Evolutionary conservation across 1,140 invertebrate species (phyloP).

Genomic region (Nylanderia fulva): DNA sequence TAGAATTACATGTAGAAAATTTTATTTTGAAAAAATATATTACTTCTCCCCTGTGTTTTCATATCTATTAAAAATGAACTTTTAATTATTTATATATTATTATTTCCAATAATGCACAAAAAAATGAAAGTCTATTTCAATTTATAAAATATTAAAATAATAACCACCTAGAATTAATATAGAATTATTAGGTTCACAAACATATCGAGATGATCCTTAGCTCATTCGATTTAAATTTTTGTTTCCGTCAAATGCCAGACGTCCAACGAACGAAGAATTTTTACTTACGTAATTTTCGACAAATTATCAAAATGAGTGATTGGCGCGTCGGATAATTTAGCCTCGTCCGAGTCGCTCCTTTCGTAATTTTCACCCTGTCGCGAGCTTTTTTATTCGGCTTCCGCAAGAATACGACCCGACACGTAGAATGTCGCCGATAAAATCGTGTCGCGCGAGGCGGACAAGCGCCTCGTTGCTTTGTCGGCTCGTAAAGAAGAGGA

Average conservation of each 20-base stretch:
- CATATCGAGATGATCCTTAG: too few species aligned
- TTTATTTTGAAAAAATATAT: too few species aligned
- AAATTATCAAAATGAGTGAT: slow-evolving; percentile 9
- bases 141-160: too few species aligned
- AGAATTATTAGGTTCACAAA: too few species aligned
- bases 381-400: slow-evolving; percentile 16
- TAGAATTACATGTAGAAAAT: too few species aligned
- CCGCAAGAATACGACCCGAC: neutral
- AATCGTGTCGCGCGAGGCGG: slow-evolving; percentile 28
- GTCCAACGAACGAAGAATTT: neutral
- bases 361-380: slow-evolving; percentile 1
- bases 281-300: neutral
- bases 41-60: too few species aligned
- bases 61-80: too few species aligned
- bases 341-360: neutral
- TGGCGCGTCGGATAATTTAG: neutral
- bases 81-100: too few species aligned
- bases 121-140: too few species aligned
- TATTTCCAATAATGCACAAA: too few species aligned
- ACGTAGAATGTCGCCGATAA: slow-evolving; percentile 37
- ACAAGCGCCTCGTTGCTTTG: neutral
- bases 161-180: too few species aligned
- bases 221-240: neutral
- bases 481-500: slow-evolving; percentile 56
- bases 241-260: neutral